Base-by-base conservation (phyloP, 2,888 invertebrate genomes). In the Malthinus flaveolus region DNA sequence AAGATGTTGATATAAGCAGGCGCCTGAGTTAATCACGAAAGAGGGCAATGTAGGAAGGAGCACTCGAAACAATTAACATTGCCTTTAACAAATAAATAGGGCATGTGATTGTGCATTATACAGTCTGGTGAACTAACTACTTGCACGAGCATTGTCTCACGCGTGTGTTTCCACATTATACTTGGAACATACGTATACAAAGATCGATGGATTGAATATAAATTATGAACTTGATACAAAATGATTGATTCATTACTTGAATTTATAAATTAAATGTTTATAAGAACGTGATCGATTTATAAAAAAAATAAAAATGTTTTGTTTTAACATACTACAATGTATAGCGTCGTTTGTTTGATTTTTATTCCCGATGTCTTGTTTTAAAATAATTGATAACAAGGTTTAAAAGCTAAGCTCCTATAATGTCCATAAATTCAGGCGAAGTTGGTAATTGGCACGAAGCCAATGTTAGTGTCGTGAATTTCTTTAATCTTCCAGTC, bases 391-490 rank as follows among this genome's bases (percentile, higher is more conserved):
- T 54, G 54, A 47, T 54, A 54, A 54, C 37, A 32, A 54, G 23
- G 37, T 54, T 54, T 13, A 48, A 35, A 46, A 36, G 39, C 49
- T 23, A 23, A 34, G 35, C n/a, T 42, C 48, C 39, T 49, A 44
- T 44, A 45, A 36, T 55, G 49, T 39, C 58, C 54, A 61, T 61
- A 61, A 61, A 61, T 61, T 49, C 49, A 47, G 55, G 55, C 32
- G 47, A 50, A 58, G 23, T 51, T 65, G 63, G 71, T 72, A 74
- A 72, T 71, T 72, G 71, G 71, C 71, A 72, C 66, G 70, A 69
- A 67, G 67, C 66, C 64, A 66, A 61, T 63, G 68, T 65, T 66
- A 68, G 70, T 71, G 72, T 72, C 73, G 70, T 71, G 71, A 68
- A 69, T 68, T 66, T 56, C 56, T 59, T 59, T 66, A 73, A 73